Evolutionary conservation across 2,797 vertebrate species (phyloP), one percentile per base, ranked within the genome.

Genomic region (Lophotriccus pileatus): DNA sequence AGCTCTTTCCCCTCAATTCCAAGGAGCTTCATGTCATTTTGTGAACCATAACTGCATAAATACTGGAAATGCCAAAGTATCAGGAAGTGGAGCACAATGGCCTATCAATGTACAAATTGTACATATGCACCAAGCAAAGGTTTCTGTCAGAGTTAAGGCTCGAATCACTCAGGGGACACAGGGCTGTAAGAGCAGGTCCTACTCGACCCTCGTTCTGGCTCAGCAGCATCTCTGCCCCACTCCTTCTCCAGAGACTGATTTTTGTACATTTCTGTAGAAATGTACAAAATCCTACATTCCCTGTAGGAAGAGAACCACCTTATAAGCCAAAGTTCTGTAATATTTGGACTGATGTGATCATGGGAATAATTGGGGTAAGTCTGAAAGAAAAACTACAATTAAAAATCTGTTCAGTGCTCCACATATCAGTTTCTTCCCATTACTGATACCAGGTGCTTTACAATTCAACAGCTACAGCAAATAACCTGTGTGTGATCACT

Each of bases 181-280:
- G 13, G 13, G 5, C 66, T 92, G 5, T 11, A 34, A 47, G 32
- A 56, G 23, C 32, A 70, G 30, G 44, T 46, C 55, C 63, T 37
- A 6, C 50, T 22, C 0, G 0, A 22, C 46, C 24, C 28, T 60
- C 7, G 1, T 21, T 70, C 66, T 82, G 59, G 17, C 59, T 87
- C 28, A 70, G 60, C 12, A 27, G 19, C 49, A 53, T 20, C 23
- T 39, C 53, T 53, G 46, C 16, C 22, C 24, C 9, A 24, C 18
- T 27, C 23, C 39, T 44, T 32, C 39, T 36, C 30, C 47, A 68
- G 21, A 73, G 10, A 46, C 27, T 46, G 9, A 53, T 24, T 75
- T 60, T 37, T 52, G 16, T 17, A 47, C 46, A 24, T 24, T 24
- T 22, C 46, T 47, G 22, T 23, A 47, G 46, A 12, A 23, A 46